Conservation (phyloP, 1,140 invertebrate genomes). For the Brachionus koreanus region DNA sequence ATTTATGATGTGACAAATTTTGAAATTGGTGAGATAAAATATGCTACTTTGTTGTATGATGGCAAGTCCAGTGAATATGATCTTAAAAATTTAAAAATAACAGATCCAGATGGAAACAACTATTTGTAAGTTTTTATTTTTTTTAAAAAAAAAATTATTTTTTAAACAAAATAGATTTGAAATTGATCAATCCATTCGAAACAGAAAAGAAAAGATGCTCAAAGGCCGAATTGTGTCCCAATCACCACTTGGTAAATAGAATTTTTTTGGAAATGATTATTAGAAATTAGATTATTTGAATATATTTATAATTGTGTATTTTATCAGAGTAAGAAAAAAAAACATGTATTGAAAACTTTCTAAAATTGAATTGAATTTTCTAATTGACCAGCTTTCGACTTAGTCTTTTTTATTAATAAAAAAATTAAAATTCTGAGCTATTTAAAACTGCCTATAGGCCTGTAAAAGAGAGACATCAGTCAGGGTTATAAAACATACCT, state of each 20-base stretch:
- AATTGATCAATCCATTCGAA: background rate
- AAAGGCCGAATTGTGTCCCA: constrained; percentile 23
- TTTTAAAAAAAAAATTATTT: background rate
- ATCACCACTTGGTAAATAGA: background rate
- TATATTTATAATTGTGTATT: too few relatives aligned
- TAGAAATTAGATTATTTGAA: too few relatives aligned
- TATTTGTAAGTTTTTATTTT: background rate
- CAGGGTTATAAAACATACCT: too few relatives aligned
- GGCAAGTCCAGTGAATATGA: background rate
- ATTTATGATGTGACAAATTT: constrained; percentile 16
- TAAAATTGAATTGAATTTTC: too few relatives aligned
- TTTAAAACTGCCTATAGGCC: too few relatives aligned
- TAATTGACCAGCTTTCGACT: too few relatives aligned
- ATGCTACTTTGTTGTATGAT: background rate
- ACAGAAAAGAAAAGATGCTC: background rate
- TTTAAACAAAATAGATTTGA: background rate
- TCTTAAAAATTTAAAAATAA: constrained; percentile 4
- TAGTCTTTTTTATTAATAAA: too few relatives aligned
- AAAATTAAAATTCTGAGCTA: too few relatives aligned
- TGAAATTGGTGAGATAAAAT: constrained; percentile 27
- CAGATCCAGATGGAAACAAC: background rate
- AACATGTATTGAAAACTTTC: too few relatives aligned
- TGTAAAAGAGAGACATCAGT: too few relatives aligned
- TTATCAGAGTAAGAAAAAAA: too few relatives aligned
- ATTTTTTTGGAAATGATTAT: background rate